Conservation (phyloP, 2,113 vertebrate species). For the Pagrus major region DNA sequence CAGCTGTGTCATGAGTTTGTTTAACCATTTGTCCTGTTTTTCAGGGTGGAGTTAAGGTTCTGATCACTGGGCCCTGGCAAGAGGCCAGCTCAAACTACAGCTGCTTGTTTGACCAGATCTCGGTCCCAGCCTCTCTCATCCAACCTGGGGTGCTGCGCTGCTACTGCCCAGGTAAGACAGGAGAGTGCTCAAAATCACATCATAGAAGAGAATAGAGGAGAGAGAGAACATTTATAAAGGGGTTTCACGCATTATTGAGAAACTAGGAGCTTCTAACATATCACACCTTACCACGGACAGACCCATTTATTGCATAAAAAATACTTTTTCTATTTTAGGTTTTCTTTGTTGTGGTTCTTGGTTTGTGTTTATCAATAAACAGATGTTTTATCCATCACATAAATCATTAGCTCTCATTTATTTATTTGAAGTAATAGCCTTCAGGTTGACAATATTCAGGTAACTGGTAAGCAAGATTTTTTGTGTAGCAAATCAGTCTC, state of each 20-base stretch:
- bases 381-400: neutral
- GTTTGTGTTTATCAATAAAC: neutral
- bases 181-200: neutral
- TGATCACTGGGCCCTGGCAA: slow-evolving; percentile 98
- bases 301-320: neutral
- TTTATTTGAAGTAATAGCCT: neutral
- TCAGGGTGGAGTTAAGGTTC: slow-evolving; percentile 97
- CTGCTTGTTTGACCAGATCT: slow-evolving; percentile 99
- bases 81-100: slow-evolving; percentile 98
- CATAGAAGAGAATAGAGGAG: neutral
- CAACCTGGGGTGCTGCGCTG: slow-evolving; percentile 98
- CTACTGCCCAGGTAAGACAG: slow-evolving; percentile 94
- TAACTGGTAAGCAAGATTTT: neutral
- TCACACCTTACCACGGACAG: too few relatives aligned
- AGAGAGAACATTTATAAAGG: neutral
- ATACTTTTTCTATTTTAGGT: neutral
- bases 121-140: slow-evolving; percentile 97
- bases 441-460: neutral
- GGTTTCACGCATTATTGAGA: neutral
- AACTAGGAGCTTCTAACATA: neutral
- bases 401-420: neutral
- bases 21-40: slow-evolving; percentile 52
- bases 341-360: neutral
- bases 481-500: neutral
- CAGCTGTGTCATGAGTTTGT: slow-evolving; percentile 5